Evolutionary conservation across 2,888 invertebrate species (phyloP).

Genomic region (Parelbella ahira): DNA sequence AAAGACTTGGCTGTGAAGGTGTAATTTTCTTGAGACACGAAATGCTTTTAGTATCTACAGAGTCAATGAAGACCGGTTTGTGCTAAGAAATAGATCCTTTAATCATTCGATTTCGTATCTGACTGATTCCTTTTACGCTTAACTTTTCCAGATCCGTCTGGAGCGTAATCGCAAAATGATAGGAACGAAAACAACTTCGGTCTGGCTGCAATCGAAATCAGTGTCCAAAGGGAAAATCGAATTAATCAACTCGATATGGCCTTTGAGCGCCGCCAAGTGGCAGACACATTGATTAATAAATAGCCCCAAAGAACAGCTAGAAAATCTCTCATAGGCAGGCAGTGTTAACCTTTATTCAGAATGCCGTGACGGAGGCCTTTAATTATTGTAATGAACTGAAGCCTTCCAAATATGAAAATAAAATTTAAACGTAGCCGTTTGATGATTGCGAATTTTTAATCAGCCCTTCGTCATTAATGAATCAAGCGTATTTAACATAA

Average conservation of each 20-base stretch:
- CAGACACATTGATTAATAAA: slow-evolving; percentile 56
- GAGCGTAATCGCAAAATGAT: slow-evolving; percentile 24
- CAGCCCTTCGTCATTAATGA: slow-evolving; percentile 1
- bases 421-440: slow-evolving; percentile 26
- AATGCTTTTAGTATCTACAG: too few species aligned
- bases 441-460: slow-evolving; percentile 5
- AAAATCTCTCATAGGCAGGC: slow-evolving; percentile 30
- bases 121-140: slow-evolving; percentile 15
- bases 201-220: slow-evolving; percentile 60
- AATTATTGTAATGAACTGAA: slow-evolving; percentile 17
- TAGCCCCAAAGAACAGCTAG: slow-evolving; percentile 33
- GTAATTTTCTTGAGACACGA: too few species aligned
- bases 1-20: not conserved
- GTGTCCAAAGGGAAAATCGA: slow-evolving; percentile 62
- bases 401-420: slow-evolving; percentile 14
- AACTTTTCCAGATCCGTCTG: slow-evolving; percentile 20
- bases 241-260: slow-evolving; percentile 62
- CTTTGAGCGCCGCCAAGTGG: slow-evolving; percentile 59
- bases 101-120: slow-evolving; percentile 22
- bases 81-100: slow-evolving; percentile 14
- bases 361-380: slow-evolving; percentile 21
- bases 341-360: slow-evolving; percentile 19
- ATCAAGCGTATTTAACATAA: slow-evolving; percentile 24
- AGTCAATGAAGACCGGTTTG: slow-evolving; percentile 2
- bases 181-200: slow-evolving; percentile 47